phyloP scores from a whole-genome alignment of 2,797 vertebrate species.

The Sylvilagus floridanus region DNA sequence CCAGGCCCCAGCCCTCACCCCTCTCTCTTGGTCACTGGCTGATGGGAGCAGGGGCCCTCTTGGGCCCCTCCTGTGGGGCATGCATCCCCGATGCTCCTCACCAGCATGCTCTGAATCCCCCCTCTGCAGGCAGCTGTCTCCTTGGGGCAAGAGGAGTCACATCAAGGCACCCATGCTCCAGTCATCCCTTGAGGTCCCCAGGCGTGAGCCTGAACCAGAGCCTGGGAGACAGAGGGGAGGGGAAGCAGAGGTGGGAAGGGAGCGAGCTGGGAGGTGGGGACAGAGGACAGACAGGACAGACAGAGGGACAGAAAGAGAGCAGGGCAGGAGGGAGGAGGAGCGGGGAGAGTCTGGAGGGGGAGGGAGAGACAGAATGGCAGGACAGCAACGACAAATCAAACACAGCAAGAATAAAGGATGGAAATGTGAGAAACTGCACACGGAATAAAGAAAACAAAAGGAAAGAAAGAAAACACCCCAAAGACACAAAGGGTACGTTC shows the following conservation, averaged over 20 bases:
- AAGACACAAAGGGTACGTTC: not conserved
- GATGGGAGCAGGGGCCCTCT: too few relatives aligned
- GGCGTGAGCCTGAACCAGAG: not conserved
- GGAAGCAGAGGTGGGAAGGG: too few relatives aligned
- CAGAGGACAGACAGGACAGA: not conserved
- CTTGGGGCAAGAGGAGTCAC: not conserved
- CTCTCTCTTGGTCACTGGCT: not conserved
- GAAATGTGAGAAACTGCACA: not conserved
- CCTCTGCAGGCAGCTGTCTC: not conserved
- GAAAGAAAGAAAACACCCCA: not conserved
- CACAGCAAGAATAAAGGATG: not conserved
- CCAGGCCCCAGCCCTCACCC: not conserved
- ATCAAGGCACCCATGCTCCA: not conserved
- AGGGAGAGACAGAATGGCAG: not conserved
- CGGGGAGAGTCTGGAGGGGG: too few relatives aligned
- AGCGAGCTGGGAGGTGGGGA: too few relatives aligned
- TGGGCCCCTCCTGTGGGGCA: not conserved
- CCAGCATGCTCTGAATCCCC: too few relatives aligned
- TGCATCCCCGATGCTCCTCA: rapidly evolving
- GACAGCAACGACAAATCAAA: not conserved
- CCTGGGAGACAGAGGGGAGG: not conserved
- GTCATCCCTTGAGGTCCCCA: not conserved
- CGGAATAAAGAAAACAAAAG: constrained; percentile 3
- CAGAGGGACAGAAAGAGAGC: not conserved
- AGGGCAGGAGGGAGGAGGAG: not conserved